Evolutionary conservation across 2,888 invertebrate genomes (phyloP).

Genomic region (Taphrorychus bicolor): DNA sequence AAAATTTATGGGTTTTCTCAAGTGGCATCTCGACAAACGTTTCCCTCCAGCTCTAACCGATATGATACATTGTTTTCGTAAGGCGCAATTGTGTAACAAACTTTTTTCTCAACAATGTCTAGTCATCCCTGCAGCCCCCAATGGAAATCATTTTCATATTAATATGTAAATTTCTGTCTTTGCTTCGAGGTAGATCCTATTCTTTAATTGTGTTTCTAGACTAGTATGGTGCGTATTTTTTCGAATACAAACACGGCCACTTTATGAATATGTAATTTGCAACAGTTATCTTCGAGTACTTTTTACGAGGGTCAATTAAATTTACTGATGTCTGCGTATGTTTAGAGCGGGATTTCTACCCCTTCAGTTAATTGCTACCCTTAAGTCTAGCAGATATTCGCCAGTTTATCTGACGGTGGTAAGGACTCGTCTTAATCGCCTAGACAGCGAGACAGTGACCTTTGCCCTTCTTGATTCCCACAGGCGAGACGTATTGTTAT

Average conservation of each 20-base stretch:
- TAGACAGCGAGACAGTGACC: constrained; percentile 46
- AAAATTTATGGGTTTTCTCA: constrained; percentile 2
- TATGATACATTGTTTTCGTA: constrained; percentile 19
- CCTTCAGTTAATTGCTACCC: neutral
- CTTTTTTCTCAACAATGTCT: constrained; percentile 29
- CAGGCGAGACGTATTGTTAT: constrained; percentile 47
- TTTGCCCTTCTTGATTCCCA: constrained; percentile 50
- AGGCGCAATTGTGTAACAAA: constrained; percentile 22
- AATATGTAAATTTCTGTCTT: constrained; percentile 46
- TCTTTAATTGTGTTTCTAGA: constrained; percentile 35
- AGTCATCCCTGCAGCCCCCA: constrained; percentile 28
- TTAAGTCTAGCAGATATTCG: neutral
- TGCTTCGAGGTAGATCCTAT: constrained; percentile 21
- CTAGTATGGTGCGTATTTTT: constrained; percentile 37
- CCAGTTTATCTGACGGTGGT: neutral
- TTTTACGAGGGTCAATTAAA: constrained; percentile 47
- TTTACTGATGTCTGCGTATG: constrained; percentile 38
- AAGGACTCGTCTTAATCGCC: constrained; percentile 28
- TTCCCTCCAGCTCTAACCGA: constrained; percentile 33
- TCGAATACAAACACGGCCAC: constrained; percentile 29
- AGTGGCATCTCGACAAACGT: constrained; percentile 3
- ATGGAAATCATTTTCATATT: constrained; percentile 49
- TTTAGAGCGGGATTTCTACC: constrained; percentile 18
- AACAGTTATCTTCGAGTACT: constrained; percentile 41
- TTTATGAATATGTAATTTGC: constrained; percentile 50